Conservation (phyloP, 2,888 invertebrate genomes). For the Uropetala carovei region DNA sequence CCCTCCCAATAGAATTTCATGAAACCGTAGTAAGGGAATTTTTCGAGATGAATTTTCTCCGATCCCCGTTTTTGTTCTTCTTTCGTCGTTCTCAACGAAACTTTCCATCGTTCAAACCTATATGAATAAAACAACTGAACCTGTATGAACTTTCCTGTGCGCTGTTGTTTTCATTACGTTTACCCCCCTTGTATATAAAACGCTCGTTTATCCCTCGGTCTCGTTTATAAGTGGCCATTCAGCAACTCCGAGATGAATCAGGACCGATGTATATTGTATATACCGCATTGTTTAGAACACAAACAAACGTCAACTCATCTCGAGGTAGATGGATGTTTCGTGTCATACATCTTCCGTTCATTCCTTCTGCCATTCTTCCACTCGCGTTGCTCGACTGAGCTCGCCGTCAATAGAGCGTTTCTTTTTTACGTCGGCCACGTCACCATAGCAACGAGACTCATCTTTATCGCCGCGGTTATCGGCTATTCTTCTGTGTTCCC, state of each 20-base stretch:
- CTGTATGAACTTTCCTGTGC: neutral
- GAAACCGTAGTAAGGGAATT: neutral
- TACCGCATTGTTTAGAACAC: neutral
- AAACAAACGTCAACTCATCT: neutral
- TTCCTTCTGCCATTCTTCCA: neutral
- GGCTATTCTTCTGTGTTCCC: neutral
- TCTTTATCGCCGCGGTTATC: neutral
- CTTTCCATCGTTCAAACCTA: neutral
- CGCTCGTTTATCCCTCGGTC: neutral
- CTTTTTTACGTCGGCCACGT: neutral
- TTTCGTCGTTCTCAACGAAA: neutral
- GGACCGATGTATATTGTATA: neutral
- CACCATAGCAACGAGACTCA: neutral
- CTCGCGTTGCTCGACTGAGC: neutral
- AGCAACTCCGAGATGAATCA: neutral
- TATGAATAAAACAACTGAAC: neutral
- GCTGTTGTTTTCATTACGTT: neutral
- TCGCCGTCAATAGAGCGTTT: neutral
- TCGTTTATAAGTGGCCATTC: neutral
- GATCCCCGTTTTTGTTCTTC: neutral
- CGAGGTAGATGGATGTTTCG: neutral
- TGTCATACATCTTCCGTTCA: too few relatives aligned
- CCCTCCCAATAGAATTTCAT: slow-evolving; percentile 4
- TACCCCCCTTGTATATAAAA: neutral
- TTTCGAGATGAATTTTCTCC: neutral